These are phyloP conservation scores for Autographa gamma DNA, from an alignment of 2,888 invertebrate species.

Conservation along the genomic window DNA sequence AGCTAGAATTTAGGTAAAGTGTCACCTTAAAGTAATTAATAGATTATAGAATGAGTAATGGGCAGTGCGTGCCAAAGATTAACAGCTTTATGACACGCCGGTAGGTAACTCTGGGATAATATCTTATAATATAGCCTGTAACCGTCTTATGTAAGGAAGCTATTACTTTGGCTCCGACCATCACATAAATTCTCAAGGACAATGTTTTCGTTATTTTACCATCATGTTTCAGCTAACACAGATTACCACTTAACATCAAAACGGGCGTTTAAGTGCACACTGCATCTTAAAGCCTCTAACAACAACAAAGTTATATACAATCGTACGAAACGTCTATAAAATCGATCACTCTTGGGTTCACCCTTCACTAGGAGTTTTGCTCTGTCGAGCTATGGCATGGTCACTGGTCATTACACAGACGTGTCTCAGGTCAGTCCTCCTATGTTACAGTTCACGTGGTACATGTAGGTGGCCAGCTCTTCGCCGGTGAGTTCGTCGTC, in stretches of 20 bases:
- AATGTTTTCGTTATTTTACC: slow-evolving; percentile 24
- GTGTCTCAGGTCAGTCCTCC: slow-evolving; percentile 84
- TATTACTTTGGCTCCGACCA: slow-evolving; percentile 25
- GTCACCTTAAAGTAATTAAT: slow-evolving; percentile 59
- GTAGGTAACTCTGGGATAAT: slow-evolving; percentile 23
- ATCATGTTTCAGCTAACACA: slow-evolving; percentile 40
- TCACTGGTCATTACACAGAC: slow-evolving; percentile 66
- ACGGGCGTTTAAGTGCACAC: slow-evolving; percentile 43
- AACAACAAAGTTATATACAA: slow-evolving; percentile 52
- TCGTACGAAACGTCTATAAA: slow-evolving; percentile 50
- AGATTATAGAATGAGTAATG: slow-evolving; percentile 60
- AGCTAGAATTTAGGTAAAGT: slow-evolving; percentile 37
- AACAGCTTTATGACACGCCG: slow-evolving; percentile 43
- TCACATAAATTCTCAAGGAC: slow-evolving; percentile 40
- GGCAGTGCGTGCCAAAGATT: slow-evolving; percentile 58
- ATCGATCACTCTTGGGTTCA: slow-evolving; percentile 45
- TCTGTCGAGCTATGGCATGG: slow-evolving; percentile 35
- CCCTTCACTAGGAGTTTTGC: slow-evolving; percentile 50
- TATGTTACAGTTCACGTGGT: slow-evolving; percentile 89
- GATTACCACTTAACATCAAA: slow-evolving; percentile 47
- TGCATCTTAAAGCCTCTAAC: slow-evolving; percentile 52
- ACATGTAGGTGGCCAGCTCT: slow-evolving; percentile 92
- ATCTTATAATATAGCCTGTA: slow-evolving; percentile 14
- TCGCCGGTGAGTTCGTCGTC: slow-evolving; percentile 91
- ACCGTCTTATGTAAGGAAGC: slow-evolving; percentile 26